Conservation (phyloP, 1,140 invertebrate genomes). For the Rhyacophila brunnea region DNA sequence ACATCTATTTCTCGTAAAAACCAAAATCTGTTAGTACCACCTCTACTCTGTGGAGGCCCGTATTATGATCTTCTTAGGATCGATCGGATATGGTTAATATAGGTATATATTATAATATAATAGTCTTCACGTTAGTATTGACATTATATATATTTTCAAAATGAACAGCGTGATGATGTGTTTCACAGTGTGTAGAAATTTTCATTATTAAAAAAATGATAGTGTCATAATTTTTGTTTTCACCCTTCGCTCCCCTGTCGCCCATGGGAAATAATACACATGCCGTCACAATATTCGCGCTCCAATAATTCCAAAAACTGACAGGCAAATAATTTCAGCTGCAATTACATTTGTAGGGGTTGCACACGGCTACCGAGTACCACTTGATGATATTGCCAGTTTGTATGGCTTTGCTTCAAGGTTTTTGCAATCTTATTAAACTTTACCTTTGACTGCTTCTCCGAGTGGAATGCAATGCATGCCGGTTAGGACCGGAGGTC, state of each 20-base stretch:
- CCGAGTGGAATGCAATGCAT: not conserved
- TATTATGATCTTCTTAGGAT: too few species aligned
- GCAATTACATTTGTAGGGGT: constrained; percentile 24
- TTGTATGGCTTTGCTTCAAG: constrained; percentile 24
- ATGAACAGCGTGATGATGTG: too few species aligned
- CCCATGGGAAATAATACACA: constrained; percentile 18
- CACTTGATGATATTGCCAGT: constrained; percentile 4
- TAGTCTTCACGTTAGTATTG: too few species aligned
- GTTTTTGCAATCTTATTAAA: constrained; percentile 33
- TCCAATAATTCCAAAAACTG: constrained; percentile 32
- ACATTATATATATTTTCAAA: too few species aligned
- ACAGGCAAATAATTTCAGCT: constrained; percentile 29
- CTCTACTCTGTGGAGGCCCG: too few species aligned
- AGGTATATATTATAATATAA: too few species aligned
- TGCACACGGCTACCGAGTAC: not conserved
- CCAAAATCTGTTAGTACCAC: too few species aligned
- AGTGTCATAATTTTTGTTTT: not conserved
- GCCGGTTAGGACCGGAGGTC: too few species aligned
- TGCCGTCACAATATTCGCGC: constrained; percentile 32
- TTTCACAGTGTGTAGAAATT: too few species aligned
- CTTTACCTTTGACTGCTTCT: constrained; percentile 18
- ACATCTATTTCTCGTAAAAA: too few species aligned
- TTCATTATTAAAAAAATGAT: too few species aligned
- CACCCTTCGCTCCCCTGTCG: not conserved
- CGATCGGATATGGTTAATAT: too few species aligned